phyloP scores from a whole-genome alignment of 1,140 invertebrate genomes.

The Babylonia areolata region DNA sequence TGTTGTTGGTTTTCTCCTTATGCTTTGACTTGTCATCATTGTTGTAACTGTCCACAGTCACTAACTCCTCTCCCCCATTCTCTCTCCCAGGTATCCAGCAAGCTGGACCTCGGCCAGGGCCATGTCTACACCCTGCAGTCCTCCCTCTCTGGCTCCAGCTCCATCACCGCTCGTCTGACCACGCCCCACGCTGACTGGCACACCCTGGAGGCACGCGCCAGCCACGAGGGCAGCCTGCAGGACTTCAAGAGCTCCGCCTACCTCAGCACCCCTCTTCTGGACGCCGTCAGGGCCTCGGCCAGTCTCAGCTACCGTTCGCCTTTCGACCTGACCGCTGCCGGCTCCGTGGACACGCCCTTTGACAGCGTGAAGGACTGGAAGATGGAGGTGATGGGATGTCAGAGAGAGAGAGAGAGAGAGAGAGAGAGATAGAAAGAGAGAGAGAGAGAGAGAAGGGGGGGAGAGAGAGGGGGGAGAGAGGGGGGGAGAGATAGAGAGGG shows the following conservation, averaged over 20 bases:
- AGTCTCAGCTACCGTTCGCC: neutral
- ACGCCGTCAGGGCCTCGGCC: conserved; percentile 17
- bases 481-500: too few relatives aligned
- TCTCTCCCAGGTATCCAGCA: conserved; percentile 8
- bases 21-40: too few relatives aligned
- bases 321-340: neutral
- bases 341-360: conserved; percentile 28
- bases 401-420: neutral
- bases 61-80: too few relatives aligned
- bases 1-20: too few relatives aligned
- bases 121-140: conserved; percentile 8
- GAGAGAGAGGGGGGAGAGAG: conserved; percentile 37
- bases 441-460: conserved; percentile 41
- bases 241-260: conserved; percentile 31
- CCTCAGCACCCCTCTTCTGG: conserved; percentile 21
- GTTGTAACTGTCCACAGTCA: too few relatives aligned
- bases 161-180: conserved; percentile 14
- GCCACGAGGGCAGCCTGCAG: neutral
- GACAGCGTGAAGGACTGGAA: conserved; percentile 35
- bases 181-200: conserved; percentile 30
- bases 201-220: conserved; percentile 5
- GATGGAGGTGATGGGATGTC: conserved; percentile 18
- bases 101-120: conserved; percentile 20
- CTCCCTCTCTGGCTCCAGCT: neutral
- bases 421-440: conserved; percentile 3